Conservation (phyloP, 2,888 invertebrate species). For the Cenopis cana region DNA sequence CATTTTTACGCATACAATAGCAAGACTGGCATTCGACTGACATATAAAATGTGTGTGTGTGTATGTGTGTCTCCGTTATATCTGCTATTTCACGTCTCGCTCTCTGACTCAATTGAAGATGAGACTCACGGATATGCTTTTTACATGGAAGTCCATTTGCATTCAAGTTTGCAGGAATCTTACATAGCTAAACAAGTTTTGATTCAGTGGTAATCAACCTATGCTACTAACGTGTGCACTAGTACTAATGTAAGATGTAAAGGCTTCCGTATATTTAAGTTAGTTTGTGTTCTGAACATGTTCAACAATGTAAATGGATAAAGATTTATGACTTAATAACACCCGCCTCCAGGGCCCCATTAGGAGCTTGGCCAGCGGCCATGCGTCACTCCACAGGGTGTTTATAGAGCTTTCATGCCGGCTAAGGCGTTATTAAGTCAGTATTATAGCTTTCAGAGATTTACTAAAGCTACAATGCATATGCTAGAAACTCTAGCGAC, state of each 20-base stretch:
- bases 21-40: too few species aligned
- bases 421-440: constrained; percentile 57
- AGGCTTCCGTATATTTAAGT: constrained; percentile 10
- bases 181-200: too few species aligned
- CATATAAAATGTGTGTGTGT: too few species aligned
- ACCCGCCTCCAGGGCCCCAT: constrained; percentile 56
- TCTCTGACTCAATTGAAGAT: too few species aligned
- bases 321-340: constrained; percentile 67
- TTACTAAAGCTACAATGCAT: constrained; percentile 1
- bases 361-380: constrained; percentile 56
- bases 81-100: too few species aligned
- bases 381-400: constrained; percentile 50
- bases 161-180: too few species aligned
- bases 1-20: too few species aligned
- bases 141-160: too few species aligned
- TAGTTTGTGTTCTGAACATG: constrained; percentile 42
- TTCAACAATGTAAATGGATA: constrained; percentile 50
- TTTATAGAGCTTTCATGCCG: constrained; percentile 55
- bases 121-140: too few species aligned
- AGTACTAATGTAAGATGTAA: background rate
- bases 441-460: constrained; percentile 33
- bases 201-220: too few species aligned
- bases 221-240: background rate
- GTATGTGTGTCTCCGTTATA: too few species aligned
- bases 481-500: too few species aligned